Percentiles rank a stretch among this genome's conserved stretches.
phyloP scores from a whole-genome alignment of 2,113 vertebrate genomes.

The Syrmaticus mikado region DNA sequence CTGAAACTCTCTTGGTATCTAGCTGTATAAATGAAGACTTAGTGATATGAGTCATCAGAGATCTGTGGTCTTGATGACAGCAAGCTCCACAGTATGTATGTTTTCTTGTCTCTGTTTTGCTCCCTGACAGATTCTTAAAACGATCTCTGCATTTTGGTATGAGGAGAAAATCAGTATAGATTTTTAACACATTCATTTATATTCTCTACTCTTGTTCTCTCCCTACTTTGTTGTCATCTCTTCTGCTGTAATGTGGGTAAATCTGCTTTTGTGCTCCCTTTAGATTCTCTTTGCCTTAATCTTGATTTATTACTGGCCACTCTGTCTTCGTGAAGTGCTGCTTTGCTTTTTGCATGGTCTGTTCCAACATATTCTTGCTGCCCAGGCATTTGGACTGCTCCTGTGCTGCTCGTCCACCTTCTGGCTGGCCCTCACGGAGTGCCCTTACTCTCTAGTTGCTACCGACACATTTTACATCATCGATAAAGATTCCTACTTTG shows the following conservation, averaged over 20 bases:
- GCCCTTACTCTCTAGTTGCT: neutral
- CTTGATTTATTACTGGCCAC: neutral
- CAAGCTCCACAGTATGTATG: neutral
- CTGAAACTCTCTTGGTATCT: neutral
- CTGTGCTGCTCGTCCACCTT: accelerated
- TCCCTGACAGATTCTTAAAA: neutral
- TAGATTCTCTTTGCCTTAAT: neutral
- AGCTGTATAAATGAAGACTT: neutral
- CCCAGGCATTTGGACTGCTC: neutral
- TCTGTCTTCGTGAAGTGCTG: neutral
- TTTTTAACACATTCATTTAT: neutral
- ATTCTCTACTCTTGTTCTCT: neutral
- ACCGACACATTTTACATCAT: neutral
- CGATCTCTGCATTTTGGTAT: neutral
- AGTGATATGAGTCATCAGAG: neutral
- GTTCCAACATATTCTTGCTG: neutral
- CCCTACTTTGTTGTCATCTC: neutral
- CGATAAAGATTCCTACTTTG: neutral
- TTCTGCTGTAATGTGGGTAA: neutral
- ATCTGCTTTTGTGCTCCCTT: neutral
- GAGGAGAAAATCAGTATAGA: neutral
- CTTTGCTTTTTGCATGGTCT: neutral
- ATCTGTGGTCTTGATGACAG: neutral
- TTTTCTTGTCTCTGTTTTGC: neutral
- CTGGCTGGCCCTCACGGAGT: neutral